Conservation (phyloP, 1,140 invertebrate genomes). For the Diabrotica undecimpunctata region DNA sequence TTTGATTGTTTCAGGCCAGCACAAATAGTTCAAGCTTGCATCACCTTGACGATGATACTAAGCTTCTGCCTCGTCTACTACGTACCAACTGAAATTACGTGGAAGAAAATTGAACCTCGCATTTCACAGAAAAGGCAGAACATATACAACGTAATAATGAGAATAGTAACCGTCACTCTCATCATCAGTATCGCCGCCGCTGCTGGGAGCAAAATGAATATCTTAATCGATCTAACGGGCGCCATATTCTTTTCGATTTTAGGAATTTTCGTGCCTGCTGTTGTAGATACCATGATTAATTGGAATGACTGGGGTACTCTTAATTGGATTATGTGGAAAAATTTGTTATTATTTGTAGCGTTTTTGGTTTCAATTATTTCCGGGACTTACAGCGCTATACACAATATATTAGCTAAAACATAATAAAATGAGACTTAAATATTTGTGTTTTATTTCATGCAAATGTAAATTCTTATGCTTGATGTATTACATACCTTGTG, state of each 20-base stretch:
- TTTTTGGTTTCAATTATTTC: not conserved
- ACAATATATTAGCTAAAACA: not conserved
- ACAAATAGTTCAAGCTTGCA: conserved; percentile 74
- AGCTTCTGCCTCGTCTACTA: conserved; percentile 88
- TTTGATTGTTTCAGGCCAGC: conserved; percentile 54
- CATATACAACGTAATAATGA: conserved; percentile 62
- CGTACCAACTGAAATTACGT: conserved; percentile 76
- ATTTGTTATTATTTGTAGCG: conserved; percentile 46
- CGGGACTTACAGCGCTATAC: not conserved
- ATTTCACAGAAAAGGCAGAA: conserved; percentile 55
- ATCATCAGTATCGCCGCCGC: conserved; percentile 63
- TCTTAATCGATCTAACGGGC: conserved; percentile 84
- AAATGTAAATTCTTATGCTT: conserved; percentile 39
- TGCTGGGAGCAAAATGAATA: conserved; percentile 71
- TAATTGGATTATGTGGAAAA: conserved; percentile 64
- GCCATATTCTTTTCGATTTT: conserved; percentile 84
- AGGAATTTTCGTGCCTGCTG: conserved; percentile 75
- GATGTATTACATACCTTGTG: not conserved
- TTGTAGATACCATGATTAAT: conserved; percentile 73
- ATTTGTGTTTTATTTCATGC: too few relatives aligned
- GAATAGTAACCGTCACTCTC: conserved; percentile 53
- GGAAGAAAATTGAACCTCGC: conserved; percentile 51
- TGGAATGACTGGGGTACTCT: conserved; percentile 59
- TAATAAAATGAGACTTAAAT: too few relatives aligned
- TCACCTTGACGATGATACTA: conserved; percentile 81